A percentile compares a stretch with the other conserved stretches of the same genome.
These are phyloP conservation scores for Crotalus horridus DNA, from an alignment of 2,113 vertebrate genomes.

Conservation along the genomic window DNA sequence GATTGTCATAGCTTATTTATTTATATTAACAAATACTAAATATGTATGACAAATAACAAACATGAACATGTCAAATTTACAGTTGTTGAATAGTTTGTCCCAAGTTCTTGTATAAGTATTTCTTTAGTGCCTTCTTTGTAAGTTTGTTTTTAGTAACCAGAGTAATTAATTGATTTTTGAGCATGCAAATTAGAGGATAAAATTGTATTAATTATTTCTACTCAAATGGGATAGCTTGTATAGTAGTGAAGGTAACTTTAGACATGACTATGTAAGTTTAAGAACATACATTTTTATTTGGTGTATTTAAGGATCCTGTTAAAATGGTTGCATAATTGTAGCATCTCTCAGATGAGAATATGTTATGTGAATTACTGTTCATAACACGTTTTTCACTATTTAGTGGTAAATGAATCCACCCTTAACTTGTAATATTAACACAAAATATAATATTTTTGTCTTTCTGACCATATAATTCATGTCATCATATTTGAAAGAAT, in stretches of 20 bases:
- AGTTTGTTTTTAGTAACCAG: neutral
- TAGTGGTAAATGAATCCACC: conserved; percentile 21
- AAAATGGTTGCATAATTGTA: neutral
- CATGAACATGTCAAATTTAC: neutral
- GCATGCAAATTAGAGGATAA: neutral
- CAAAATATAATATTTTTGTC: neutral
- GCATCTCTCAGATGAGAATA: neutral
- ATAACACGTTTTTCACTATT: conserved; percentile 17
- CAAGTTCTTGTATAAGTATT: neutral
- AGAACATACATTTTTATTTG: neutral
- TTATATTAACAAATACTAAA: neutral
- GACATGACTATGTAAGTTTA: neutral
- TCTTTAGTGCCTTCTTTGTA: neutral
- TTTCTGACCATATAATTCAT: neutral
- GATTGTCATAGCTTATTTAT: neutral
- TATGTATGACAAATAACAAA: neutral
- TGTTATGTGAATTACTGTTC: neutral
- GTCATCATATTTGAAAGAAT: neutral
- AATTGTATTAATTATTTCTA: neutral
- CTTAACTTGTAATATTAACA: conserved; percentile 10
- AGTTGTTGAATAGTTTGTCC: neutral
- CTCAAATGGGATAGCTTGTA: conserved; percentile 7
- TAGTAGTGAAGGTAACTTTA: neutral
- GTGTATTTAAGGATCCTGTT: neutral
- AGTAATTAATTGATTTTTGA: neutral